Base-by-base conservation (phyloP, 2,797 vertebrate genomes). In the Craterocephalus amniculus region DNA sequence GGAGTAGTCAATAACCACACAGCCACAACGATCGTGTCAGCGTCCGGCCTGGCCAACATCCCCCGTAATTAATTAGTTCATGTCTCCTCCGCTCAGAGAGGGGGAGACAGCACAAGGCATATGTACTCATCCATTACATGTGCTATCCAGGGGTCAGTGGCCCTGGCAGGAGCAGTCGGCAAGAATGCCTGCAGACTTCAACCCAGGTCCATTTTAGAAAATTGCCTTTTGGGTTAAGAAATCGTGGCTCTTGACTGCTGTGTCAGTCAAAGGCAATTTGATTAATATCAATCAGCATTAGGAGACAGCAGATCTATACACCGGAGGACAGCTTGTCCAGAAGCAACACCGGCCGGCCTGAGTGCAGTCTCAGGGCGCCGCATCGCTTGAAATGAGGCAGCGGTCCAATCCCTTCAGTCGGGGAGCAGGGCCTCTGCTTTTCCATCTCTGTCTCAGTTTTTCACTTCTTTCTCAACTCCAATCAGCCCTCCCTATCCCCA, bases 1-100 rank as follows among this genome's bases (percentile, higher is more conserved):
- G 87, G 89, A 85, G 86, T 80, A 88, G 89, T 90, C 91, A 87
- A 92, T 93, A 91, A 91, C 88, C 89, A 83, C 90, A 88, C 84
- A 81, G 89, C 88, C 88, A 86, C 89, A 88, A 90, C 85, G 82
- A 85, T 80, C 68, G 87, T 85, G 89, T 92, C 91, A 91, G 90
- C 89, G 87, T 87, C 86, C 89, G 80, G 88, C 86, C 87, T 62
- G 79, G 84, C 89, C 86, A 87, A 87, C 91, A 85, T 83, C 88
- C 84, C 85, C 83, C 69, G 66, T 90, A 91, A 92, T 92, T 90
- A 92, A 92, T 92, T 88, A 92, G 89, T 87, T 77, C 84, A 79
- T 76, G 89, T 91, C 90, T 89, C 82, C 87, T 87, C 87, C 40
- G 82, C 81, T 90, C 87, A 79, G 80, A 87, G 86, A 82, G 89